Evolutionary conservation across 2,113 vertebrate genomes (phyloP).

Genomic region (Brachyistius frenatus): DNA sequence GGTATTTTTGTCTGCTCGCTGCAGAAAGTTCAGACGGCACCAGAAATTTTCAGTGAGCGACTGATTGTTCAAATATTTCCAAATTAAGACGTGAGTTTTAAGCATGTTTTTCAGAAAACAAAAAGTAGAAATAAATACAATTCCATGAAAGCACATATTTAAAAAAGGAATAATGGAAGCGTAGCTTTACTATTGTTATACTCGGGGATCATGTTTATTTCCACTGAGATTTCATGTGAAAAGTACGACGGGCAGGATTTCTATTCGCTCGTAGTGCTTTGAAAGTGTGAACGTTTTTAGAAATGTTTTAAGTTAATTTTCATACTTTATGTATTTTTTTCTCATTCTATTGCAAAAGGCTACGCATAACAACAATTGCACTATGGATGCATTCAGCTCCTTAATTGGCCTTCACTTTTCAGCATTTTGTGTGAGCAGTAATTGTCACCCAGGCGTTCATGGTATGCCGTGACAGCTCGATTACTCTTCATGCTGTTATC

Average conservation of each 20-base stretch:
- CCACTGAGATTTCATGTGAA: neutral
- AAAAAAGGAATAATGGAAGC: neutral
- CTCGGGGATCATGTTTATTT: neutral
- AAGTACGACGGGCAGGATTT: neutral
- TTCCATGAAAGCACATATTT: neutral
- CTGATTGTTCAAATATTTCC: neutral
- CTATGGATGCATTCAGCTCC: neutral
- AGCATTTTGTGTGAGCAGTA: neutral
- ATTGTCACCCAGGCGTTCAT: neutral
- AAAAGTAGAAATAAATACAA: neutral
- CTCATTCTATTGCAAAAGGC: neutral
- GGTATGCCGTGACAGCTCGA: constrained; percentile 1
- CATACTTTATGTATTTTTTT: constrained; percentile 2
- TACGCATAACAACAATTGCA: neutral
- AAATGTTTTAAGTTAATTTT: neutral
- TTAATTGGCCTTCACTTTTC: constrained; percentile 15
- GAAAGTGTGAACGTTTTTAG: constrained; percentile 25
- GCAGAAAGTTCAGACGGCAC: neutral
- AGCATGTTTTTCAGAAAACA: neutral
- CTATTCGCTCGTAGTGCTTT: constrained; percentile 30
- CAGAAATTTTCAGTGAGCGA: constrained; percentile 2
- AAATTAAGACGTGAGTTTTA: neutral
- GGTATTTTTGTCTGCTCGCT: constrained; percentile 3
- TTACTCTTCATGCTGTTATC: neutral
- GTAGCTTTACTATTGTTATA: neutral